A percentile compares a stretch with the other conserved stretches of the same genome.
Evolutionary conservation across 2,113 vertebrate species (phyloP).

Genomic region (Neopipo cinnamomea): DNA sequence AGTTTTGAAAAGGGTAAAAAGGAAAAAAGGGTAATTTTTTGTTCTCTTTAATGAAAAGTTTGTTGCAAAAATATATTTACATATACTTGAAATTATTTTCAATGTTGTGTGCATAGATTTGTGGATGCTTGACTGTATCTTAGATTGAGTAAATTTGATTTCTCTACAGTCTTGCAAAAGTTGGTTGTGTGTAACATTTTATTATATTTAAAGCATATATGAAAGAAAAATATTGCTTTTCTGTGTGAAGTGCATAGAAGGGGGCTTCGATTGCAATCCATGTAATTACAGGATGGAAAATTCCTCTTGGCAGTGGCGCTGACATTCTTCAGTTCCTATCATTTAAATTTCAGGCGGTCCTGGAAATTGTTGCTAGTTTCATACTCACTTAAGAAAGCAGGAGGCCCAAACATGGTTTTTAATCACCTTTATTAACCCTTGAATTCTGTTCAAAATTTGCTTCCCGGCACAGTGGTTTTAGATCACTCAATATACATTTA

Average conservation of each 20-base stretch:
- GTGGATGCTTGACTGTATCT: not conserved
- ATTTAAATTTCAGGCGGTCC: constrained; percentile 3
- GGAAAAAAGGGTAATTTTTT: not conserved
- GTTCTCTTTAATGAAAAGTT: not conserved
- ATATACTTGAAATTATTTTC: not conserved
- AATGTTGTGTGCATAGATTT: not conserved
- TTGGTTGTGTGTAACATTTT: not conserved
- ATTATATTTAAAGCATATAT: constrained; percentile 7
- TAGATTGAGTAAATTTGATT: not conserved
- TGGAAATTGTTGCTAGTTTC: constrained; percentile 19
- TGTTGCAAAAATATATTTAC: not conserved
- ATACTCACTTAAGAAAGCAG: constrained; percentile 13
- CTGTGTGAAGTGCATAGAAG: not conserved
- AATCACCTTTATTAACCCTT: constrained; percentile 1
- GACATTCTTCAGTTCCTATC: not conserved
- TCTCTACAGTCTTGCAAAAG: not conserved
- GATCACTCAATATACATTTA: not conserved
- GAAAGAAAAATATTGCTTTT: constrained; percentile 35
- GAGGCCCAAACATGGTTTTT: not conserved
- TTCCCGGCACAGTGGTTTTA: not conserved
- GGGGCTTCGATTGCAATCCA: not conserved
- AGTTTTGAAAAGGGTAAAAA: not conserved
- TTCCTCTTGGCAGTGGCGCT: not conserved
- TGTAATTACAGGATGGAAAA: constrained; percentile 24
- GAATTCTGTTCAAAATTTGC: not conserved